Base-by-base conservation (phyloP, 1,140 invertebrate genomes). In the Drosophila bocqueti region DNA sequence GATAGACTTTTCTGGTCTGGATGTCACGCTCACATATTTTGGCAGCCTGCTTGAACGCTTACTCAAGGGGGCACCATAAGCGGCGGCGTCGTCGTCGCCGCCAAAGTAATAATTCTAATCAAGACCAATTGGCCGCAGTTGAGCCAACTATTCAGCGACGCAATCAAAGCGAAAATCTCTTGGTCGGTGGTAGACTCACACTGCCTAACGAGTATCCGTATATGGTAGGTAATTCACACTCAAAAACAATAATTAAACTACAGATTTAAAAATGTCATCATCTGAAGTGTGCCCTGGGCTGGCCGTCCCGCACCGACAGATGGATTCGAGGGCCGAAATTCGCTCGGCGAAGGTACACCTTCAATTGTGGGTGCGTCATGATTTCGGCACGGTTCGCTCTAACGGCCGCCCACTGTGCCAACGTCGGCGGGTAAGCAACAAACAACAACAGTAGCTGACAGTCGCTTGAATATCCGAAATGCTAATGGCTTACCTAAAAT, bases 321-420 rank as follows among this genome's bases (percentile, higher is more conserved):
- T 77, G 59, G 67, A 71, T 71, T n/a, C 63, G n/a, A 15, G 36
- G 61, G 9, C 59, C 43, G 9, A 57, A 57, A 49, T 29, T 4
- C 11, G 9, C 24, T 52, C 15, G 42, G 3, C 42, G 59, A 24
- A 13, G 60, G 38, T 79, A 79, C 50, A 16, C 38, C n/a, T 83
- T 63, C 21, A 62, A 82, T 57, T 83, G 81, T 66, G 81, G 81
- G 15, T 83, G 81, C 62, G 81, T 83, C 6, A 47, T 84, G 34
- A 68, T 83, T 47, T 46, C 76, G 6, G 38, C 34, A 10, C 61
- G 61, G 68, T 85, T 69, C 45, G 82, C 71, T 24, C 31, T 85
- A 68, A 84, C 82, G 49, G 82, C 68, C 6, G 82, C 81, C 34
- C 82, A 85, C 65, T 85, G 81, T 78, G 61, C 73, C 42, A 73